A percentile compares a stretch with the other conserved stretches of the same genome.
Evolutionary conservation across 2,113 vertebrate genomes (phyloP).

Genomic region (Sylvietta virens): DNA sequence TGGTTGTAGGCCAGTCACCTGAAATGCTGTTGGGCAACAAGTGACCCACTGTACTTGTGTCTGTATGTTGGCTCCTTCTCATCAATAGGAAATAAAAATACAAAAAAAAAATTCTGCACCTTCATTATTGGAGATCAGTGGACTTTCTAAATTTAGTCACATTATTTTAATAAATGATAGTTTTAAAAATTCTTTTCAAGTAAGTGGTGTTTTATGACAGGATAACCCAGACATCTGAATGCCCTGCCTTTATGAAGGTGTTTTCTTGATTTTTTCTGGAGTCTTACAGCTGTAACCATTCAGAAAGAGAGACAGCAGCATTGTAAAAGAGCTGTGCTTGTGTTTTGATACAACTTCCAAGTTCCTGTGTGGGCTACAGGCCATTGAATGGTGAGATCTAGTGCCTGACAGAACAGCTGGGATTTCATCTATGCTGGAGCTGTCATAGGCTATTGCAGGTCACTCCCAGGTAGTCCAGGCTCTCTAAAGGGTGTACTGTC

Average conservation of each 20-base stretch:
- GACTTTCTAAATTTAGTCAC: background rate
- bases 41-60: background rate
- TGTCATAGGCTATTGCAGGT: background rate
- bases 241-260: background rate
- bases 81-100: background rate
- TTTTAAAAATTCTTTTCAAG: background rate
- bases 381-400: background rate
- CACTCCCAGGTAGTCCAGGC: background rate
- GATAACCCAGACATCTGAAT: background rate
- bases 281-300: constrained; percentile 33
- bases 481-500: background rate
- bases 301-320: background rate
- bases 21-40: background rate
- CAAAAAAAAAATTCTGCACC: background rate
- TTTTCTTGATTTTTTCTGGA: background rate
- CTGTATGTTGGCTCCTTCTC: background rate
- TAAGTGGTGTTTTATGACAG: background rate
- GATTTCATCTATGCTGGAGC: background rate
- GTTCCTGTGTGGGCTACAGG: background rate
- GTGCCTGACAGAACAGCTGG: constrained; percentile 30
- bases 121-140: background rate
- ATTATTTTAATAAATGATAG: background rate
- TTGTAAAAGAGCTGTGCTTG: constrained; percentile 6
- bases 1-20: background rate
- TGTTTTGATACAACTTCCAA: constrained; percentile 7